phyloP scores from a whole-genome alignment of 2,797 vertebrate genomes.

The Bovichtus variegatus region DNA sequence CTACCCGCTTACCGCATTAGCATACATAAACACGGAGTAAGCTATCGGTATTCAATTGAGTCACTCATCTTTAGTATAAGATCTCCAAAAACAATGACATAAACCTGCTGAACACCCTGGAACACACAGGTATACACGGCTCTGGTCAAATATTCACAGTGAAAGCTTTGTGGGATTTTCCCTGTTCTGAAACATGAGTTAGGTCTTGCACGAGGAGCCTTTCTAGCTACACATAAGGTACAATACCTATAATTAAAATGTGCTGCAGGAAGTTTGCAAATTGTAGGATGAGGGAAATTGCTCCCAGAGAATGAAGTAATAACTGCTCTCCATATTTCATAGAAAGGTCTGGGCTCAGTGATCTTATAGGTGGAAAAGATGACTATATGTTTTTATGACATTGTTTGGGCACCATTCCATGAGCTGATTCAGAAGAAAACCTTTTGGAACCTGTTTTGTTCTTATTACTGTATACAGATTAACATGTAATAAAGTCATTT shows the following conservation, averaged over 20 bases:
- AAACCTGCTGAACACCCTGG: neutral
- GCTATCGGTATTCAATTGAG: neutral
- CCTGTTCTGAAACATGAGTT: conserved; percentile 73
- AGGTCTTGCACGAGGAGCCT: conserved; percentile 65
- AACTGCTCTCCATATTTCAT: conserved; percentile 46
- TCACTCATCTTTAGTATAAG: neutral
- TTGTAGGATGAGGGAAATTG: conserved; percentile 66
- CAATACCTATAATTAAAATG: conserved; percentile 81
- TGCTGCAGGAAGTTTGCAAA: conserved; percentile 74
- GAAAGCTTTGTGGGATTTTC: conserved; percentile 81
- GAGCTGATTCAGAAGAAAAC: neutral
- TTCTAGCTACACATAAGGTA: conserved; percentile 51
- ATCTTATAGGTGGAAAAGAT: conserved; percentile 40
- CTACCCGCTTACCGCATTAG: neutral
- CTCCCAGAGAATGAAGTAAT: conserved; percentile 61
- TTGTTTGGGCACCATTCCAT: conserved; percentile 4
- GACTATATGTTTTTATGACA: neutral
- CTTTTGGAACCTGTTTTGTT: neutral
- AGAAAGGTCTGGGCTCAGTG: conserved; percentile 13
- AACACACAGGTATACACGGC: conserved; percentile 20
- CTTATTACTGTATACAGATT: neutral
- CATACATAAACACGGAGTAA: neutral
- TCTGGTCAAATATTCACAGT: conserved; percentile 49
- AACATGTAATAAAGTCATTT: neutral
- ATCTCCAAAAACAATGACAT: conserved; percentile 6